phyloP scores from a whole-genome alignment of 2,888 invertebrate genomes.

The Acholoe squamosa region DNA sequence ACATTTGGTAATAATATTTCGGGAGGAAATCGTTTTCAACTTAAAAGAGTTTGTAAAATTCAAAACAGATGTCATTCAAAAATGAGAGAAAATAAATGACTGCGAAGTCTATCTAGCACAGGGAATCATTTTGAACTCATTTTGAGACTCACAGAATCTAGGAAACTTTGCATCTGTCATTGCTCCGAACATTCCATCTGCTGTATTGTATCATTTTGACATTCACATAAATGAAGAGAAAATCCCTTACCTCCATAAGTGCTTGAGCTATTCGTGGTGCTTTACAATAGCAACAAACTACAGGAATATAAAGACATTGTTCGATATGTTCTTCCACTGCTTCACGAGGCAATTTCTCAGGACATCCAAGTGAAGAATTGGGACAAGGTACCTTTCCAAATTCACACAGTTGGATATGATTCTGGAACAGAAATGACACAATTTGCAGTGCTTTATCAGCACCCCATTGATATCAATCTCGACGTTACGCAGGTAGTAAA shows the following conservation, averaged over 20 bases:
- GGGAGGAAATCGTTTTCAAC: too few relatives aligned
- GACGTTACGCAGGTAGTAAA: too few relatives aligned
- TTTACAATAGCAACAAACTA: not conserved
- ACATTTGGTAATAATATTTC: too few relatives aligned
- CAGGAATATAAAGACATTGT: not conserved
- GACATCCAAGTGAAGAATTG: not conserved
- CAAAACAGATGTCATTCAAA: too few relatives aligned
- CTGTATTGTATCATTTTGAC: not conserved
- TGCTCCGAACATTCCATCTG: too few relatives aligned
- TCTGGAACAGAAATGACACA: not conserved
- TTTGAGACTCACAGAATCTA: too few relatives aligned
- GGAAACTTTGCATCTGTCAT: too few relatives aligned
- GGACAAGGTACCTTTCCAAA: not conserved
- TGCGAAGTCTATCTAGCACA: too few relatives aligned
- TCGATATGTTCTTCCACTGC: not conserved
- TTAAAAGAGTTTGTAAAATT: too few relatives aligned
- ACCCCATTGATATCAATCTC: too few relatives aligned
- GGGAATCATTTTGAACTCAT: too few relatives aligned
- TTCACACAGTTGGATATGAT: not conserved
- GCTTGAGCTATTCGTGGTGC: not conserved
- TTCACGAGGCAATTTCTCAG: not conserved
- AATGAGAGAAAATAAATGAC: too few relatives aligned
- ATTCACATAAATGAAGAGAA: not conserved
- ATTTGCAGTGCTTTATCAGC: not conserved
- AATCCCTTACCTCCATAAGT: slow-evolving; percentile 3